Evolutionary conservation across 2,888 invertebrate species (phyloP), one percentile per base, ranked within the genome.

Genomic region (Parochlus steinenii): DNA sequence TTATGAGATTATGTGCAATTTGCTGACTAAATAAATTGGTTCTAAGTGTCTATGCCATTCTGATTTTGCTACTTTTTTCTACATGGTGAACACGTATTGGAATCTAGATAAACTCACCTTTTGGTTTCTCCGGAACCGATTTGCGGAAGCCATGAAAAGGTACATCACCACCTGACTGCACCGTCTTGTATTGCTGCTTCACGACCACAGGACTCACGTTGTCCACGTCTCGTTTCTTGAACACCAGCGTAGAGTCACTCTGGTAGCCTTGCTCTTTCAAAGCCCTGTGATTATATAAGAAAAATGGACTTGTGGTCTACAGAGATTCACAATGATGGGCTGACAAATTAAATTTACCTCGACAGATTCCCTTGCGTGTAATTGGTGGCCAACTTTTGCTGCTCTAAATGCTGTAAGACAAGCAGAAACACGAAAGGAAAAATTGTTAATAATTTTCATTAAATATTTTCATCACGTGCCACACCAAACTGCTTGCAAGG

Each of bases 161-260:
- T 3, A 93, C 87, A 58, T 95, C 93, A 0, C 92, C 93, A 1
- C 95, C 95, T 39, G 79, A 78, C 53, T 93, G 93, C 38, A 95
- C 72, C 42, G 74, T 76, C 51, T 79, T 77, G 60, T 95, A 95
- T 8, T 79, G 80, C 41, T 78, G 73, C 41, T 76, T 72, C 46
- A 86, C 76, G 51, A 89, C 83, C n/a, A 74, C 69, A 2, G 85
- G 86, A 44, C 79, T 85, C 36, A 85, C 57, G 1, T 63, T 65
- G 42, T 71, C 71, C 15, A 64, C 62, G 44, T 73, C 69, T 40
- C 78, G 72, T 37, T 81, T 70, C 44, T 79, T 74, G 59, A 87
- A 86, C 36, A 89, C 72, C 39, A 89, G 62, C 27, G 83, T 86
- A 5, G 87, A 86, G 58, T 89, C 89, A 45, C 86, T 86, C 55